Base-by-base conservation (phyloP, 2,888 invertebrate species). In the Dione juno region DNA sequence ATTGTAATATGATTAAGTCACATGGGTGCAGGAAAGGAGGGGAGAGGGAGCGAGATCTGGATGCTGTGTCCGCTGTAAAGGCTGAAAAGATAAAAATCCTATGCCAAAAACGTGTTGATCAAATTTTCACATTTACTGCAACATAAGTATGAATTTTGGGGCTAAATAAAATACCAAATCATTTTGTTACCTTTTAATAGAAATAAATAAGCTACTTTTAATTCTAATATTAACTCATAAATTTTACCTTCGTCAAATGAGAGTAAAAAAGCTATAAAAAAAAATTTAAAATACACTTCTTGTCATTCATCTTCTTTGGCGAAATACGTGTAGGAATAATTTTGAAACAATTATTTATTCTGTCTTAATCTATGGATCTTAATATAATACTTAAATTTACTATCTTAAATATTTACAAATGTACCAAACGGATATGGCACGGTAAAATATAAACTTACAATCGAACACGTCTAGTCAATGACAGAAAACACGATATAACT, bases 141-240 rank as follows among this genome's bases (percentile, higher is more conserved):
- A 28, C 2, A 28, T 28, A 28, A 28, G 28, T 28, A 28, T 28
- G 28, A 28, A 28, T 28, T 43, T 43, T 43, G 3, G 16, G 16
- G 1, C 40, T 40, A 66, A 74, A 74, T 66, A 76, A 76, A 76
- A 77, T 67, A 67, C 57, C 50, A 58, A 35, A 67, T 66, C 70
- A 66, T 78, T 77, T 67, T 79, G 67, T 70, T 75, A 78, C 76
- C 80, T 80, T 82, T 86, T 88, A 88, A 85, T 88, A 87, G 82
- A 88, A 89, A 89, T 90, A 89, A 90, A 89, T 90, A 89, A 82
- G 80, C 86, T 88, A 87, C 78, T 84, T 81, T 87, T 84, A 82
- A 83, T 79, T 80, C 79, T 83, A 75, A 79, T 81, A 80, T 64
- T 84, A 84, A 83, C 81, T 84, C 83, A 82, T 65, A 28, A 78